These are phyloP conservation scores for Psophia crepitans DNA, from an alignment of 2,113 vertebrate genomes.

Conservation along the genomic window DNA sequence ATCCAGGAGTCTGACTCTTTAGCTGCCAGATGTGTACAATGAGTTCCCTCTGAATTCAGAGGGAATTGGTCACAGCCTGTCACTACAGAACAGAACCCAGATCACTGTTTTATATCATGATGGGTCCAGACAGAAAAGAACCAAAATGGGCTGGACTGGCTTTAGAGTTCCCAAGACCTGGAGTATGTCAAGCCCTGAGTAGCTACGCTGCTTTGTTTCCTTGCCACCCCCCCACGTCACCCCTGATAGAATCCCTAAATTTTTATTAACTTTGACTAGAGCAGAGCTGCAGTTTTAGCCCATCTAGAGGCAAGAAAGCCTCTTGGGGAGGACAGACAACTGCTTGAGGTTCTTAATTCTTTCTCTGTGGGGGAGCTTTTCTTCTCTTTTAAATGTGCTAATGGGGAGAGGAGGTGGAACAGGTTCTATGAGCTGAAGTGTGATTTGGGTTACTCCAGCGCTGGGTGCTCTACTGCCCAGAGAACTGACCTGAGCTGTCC, in stretches of 20 bases:
- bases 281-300: background rate
- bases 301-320: background rate
- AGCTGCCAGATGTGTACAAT: background rate
- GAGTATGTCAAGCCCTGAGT: background rate
- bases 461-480: no score
- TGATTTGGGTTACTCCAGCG: background rate
- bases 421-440: background rate
- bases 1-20: background rate
- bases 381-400: background rate
- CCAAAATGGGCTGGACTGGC: background rate
- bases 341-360: background rate
- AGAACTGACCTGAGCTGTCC: background rate
- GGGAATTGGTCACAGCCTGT: background rate
- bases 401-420: background rate
- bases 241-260: background rate
- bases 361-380: background rate
- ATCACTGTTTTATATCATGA: accelerated
- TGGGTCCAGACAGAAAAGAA: background rate
- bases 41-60: background rate
- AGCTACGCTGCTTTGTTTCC: background rate
- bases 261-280: background rate
- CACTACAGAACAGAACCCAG: background rate
- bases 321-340: background rate
- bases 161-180: background rate
- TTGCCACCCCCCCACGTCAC: no score